Percentiles rank a stretch among this genome's conserved stretches.
phyloP scores from a whole-genome alignment of 2,888 invertebrate species.

The Andrena bucephala region DNA sequence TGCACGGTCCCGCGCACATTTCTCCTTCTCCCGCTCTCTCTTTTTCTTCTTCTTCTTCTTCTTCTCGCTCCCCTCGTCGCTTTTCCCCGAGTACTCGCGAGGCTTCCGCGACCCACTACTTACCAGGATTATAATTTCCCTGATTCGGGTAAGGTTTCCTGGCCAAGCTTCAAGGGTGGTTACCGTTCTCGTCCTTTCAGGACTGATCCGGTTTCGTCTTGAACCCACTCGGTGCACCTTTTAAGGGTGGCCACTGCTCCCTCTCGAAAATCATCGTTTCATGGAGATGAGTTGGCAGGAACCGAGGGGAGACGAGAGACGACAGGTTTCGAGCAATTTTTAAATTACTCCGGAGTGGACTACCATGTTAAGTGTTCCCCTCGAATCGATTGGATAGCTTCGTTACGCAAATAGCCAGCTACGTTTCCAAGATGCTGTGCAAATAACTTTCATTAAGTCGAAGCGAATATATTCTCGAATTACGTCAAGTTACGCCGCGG shows the following conservation, averaged over 20 bases:
- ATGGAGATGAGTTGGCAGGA: constrained; percentile 66
- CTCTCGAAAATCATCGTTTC: constrained; percentile 55
- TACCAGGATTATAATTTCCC: constrained; percentile 72
- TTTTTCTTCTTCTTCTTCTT: neutral
- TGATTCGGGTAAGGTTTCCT: constrained; percentile 69
- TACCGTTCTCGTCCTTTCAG: constrained; percentile 15
- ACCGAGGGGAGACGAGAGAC: constrained; percentile 4
- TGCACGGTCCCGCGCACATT: neutral
- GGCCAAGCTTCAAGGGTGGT: constrained; percentile 49
- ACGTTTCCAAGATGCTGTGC: neutral
- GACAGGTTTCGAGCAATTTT: constrained; percentile 28
- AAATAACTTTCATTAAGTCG: neutral
- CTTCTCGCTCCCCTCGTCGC: neutral
- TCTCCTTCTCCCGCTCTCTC: neutral
- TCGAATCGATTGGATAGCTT: constrained; percentile 23
- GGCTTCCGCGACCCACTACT: constrained; percentile 56
- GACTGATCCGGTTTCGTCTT: constrained; percentile 43
- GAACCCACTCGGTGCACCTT: constrained; percentile 65
- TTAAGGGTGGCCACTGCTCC: constrained; percentile 51
- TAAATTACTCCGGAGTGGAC: constrained; percentile 12
- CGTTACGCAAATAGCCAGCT: neutral
- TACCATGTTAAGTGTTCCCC: neutral
- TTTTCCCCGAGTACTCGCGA: constrained; percentile 1
- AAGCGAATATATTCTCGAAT: neutral
- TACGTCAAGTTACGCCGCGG: too few relatives aligned